Conservation (phyloP, 2,797 vertebrate genomes). For the Schizopygopsis malacanthus region DNA sequence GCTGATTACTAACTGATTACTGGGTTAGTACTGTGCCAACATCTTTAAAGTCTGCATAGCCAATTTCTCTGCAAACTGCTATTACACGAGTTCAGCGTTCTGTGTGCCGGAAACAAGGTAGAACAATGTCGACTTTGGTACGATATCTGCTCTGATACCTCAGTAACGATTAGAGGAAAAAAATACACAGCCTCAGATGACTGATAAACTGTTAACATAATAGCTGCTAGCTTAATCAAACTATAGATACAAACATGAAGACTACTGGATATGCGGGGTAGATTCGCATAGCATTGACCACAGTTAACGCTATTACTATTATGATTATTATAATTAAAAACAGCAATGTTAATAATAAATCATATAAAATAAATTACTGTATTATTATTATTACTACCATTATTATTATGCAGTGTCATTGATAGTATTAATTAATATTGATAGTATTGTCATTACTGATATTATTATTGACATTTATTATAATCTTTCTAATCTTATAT, state of each 20-base stretch:
- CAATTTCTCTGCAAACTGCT: conserved; percentile 14
- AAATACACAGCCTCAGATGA: neutral
- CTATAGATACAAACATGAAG: neutral
- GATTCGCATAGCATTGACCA: neutral
- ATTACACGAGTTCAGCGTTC: neutral
- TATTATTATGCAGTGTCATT: neutral
- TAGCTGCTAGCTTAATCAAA: neutral
- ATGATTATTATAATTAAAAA: neutral
- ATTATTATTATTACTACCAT: neutral
- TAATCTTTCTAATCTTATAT: neutral
- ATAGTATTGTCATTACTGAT: too few relatives aligned
- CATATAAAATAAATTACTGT: neutral
- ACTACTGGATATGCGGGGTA: neutral
- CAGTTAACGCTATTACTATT: neutral
- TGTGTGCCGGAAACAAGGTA: neutral
- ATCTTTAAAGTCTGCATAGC: neutral
- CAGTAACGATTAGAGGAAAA: neutral
- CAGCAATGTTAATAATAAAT: neutral
- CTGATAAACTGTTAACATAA: neutral
- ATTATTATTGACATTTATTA: neutral
- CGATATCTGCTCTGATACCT: neutral
- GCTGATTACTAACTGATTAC: conserved; percentile 50
- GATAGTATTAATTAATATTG: neutral
- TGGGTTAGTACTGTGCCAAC: conserved; percentile 40
- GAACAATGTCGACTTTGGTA: neutral